Conservation (phyloP, 2,888 invertebrate species). For the Chaetoderma sp. region DNA sequence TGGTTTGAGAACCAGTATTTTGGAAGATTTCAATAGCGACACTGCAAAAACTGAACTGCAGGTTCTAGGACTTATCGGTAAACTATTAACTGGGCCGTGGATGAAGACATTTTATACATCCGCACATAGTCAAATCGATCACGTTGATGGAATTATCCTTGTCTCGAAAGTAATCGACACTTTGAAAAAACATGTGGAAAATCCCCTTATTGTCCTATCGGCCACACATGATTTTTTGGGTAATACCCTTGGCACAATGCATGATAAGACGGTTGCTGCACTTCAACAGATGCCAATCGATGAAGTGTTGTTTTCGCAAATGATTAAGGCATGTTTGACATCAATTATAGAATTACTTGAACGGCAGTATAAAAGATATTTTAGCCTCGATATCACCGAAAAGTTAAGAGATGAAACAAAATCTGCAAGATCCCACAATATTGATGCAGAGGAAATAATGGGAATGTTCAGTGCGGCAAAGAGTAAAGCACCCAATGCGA, state of each 20-base stretch:
- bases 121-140: conserved; percentile 1
- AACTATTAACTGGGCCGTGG: conserved; percentile 22
- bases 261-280: background rate
- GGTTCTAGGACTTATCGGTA: conserved; percentile 27
- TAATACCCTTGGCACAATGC: background rate
- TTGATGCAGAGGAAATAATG: too few relatives aligned
- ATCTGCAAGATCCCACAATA: too few relatives aligned
- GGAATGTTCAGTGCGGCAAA: too few relatives aligned
- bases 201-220: background rate
- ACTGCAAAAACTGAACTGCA: conserved; percentile 20
- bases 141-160: conserved; percentile 9
- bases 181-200: background rate
- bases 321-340: conserved; percentile 5
- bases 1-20: conserved; percentile 18
- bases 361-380: too few relatives aligned
- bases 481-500: too few relatives aligned
- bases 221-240: conserved; percentile 6
- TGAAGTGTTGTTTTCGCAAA: background rate
- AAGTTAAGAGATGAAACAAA: too few relatives aligned
- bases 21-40: conserved; percentile 14
- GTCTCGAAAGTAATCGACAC: conserved; percentile 5
- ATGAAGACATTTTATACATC: conserved; percentile 26
- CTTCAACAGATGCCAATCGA: background rate
- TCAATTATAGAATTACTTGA: too few relatives aligned
- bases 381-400: too few relatives aligned